Evolutionary conservation across 1,140 invertebrate genomes (phyloP).

Genomic region (Homarus americanus): DNA sequence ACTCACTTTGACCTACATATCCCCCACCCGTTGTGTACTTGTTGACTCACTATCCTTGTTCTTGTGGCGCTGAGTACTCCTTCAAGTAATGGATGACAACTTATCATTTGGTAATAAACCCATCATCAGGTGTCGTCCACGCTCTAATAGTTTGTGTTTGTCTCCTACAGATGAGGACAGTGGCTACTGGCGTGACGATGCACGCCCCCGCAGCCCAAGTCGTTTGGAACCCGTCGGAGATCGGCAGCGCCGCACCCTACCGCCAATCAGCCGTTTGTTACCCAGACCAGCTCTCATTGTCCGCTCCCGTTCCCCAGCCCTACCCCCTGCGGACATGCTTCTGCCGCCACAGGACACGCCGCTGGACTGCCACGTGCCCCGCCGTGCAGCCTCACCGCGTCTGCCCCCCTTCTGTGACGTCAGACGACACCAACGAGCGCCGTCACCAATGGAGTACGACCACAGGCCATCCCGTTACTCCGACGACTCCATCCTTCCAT

Average conservation of each 20-base stretch:
- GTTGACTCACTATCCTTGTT: no score
- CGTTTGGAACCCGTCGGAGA: constrained; percentile 34
- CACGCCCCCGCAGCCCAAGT: constrained; percentile 34
- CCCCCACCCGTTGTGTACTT: no score
- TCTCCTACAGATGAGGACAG: constrained; percentile 43
- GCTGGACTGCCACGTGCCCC: constrained; percentile 73
- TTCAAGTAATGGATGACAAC: no score
- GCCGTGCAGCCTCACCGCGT: constrained; percentile 74
- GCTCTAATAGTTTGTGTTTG: background rate
- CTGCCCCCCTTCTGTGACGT: constrained; percentile 75
- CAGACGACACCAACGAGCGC: constrained; percentile 66
- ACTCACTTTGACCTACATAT: background rate
- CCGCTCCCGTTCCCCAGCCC: constrained; percentile 65
- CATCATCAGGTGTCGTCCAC: no score
- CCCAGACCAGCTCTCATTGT: constrained; percentile 75
- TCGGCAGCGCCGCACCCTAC: constrained; percentile 35
- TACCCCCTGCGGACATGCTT: constrained; percentile 67
- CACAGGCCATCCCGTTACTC: constrained; percentile 74
- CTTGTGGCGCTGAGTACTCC: no score
- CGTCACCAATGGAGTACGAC: constrained; percentile 68
- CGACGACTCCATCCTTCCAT: constrained; percentile 48
- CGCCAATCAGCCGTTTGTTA: constrained; percentile 77
- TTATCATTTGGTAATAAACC: no score
- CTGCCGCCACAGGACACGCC: constrained; percentile 68
- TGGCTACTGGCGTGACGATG: constrained; percentile 55